Evolutionary conservation across 37 sponge, comb jelly and placozoan species (phyloP), one percentile per base, ranked within the genome.

Genomic region (Bolinopsis microptera): DNA sequence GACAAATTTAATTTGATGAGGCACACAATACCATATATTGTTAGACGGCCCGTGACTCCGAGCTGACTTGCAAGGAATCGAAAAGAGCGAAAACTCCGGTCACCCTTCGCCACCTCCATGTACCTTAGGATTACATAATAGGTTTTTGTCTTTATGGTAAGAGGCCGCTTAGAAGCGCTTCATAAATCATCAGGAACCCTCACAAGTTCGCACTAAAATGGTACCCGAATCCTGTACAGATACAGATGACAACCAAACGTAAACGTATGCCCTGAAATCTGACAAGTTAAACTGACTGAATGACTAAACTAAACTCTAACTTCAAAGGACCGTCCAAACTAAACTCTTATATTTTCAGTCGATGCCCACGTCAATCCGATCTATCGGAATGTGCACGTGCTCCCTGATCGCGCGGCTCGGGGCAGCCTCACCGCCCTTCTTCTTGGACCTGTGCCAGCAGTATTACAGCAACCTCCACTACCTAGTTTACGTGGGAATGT

Each of bases 311-410:
- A 18, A 13, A 48, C 61, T 18, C 61, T 48, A 48, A 18, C 61
- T 5, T 48, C 61, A 48, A 48, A 48, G 13, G 61, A 48, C 61
- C 13, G 61, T 13, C 61, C 61, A 5, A 48, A 5, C 13, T 48
- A 18, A 48, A 48, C 61, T 13, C 13, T 21, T 72, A 5, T 72
- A 77, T 77, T 77, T 77, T 38, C 90, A 86, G 90, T 9, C 30
- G 61, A 39, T 86, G 61, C 90, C 90, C 26, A 86, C 90, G 30
- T 86, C 90, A 39, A 41, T 86, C 26, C 8, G 90, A 86, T 86
- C 90, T 25, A 86, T 86, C 23, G 90, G 90, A 38, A 86, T 86
- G 90, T 41, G 90, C 90, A 86, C 90, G 61, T 86, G 90, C 61
- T 34, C 36, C 0, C 41, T 86, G 24, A 38, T 41, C n/a, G 90